Evolutionary conservation across 2,797 vertebrate species (phyloP).

Genomic region (Spatula clypeata): DNA sequence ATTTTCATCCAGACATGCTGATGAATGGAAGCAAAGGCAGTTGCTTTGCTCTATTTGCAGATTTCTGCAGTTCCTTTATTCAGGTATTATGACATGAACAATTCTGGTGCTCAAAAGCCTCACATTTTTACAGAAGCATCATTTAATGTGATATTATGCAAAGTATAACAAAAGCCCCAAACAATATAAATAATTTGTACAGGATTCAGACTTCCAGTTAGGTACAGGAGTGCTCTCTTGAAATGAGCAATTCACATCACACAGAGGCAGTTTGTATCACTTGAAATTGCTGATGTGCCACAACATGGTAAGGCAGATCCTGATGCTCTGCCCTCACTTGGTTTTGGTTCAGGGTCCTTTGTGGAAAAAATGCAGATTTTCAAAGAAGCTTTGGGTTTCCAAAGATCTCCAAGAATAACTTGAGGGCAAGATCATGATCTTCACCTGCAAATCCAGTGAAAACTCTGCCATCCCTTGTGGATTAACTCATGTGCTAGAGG

Average conservation of each 20-base stretch:
- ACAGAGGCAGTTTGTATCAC: not conserved
- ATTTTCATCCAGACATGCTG: slow-evolving; percentile 28
- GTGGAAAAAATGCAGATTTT: not conserved
- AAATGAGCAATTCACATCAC: not conserved
- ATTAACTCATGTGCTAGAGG: not conserved
- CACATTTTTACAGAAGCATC: not conserved
- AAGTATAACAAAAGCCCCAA: slow-evolving; percentile 9
- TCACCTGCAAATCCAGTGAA: not conserved
- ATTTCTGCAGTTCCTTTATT: slow-evolving; percentile 43
- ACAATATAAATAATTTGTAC: not conserved
- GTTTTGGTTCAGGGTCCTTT: not conserved
- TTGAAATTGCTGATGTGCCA: accelerated
- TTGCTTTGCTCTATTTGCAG: slow-evolving; percentile 22
- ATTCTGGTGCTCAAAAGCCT: slow-evolving; percentile 27
- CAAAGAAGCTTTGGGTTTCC: not conserved
- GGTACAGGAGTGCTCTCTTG: not conserved
- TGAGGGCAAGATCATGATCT: not conserved
- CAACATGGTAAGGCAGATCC: not conserved
- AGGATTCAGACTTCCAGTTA: not conserved
- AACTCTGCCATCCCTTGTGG: too few species aligned
- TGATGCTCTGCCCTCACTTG: not conserved
- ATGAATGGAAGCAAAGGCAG: slow-evolving; percentile 15
- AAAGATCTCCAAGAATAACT: not conserved
- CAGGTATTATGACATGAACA: not conserved
- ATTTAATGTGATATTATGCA: slow-evolving; percentile 30